A percentile compares a stretch with the other conserved stretches of the same genome.
These are phyloP conservation scores for Caracal caracal DNA, from an alignment of 2,113 vertebrate genomes.

Conservation along the genomic window DNA sequence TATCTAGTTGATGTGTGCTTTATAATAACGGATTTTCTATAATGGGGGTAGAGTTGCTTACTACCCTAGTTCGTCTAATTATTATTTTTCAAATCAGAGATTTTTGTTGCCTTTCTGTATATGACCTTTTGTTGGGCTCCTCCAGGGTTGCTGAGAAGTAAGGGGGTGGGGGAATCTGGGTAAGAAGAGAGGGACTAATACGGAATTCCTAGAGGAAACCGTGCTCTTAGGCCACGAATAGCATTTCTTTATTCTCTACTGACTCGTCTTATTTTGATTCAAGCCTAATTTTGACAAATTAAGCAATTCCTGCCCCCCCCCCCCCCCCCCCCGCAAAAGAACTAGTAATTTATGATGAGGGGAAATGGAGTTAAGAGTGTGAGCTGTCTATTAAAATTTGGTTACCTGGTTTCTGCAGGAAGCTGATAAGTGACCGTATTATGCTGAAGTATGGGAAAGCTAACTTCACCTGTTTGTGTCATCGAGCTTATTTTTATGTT, in stretches of 20 bases:
- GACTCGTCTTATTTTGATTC: background rate
- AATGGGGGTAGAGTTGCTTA: background rate
- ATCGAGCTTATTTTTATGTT: background rate
- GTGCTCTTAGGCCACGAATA: background rate
- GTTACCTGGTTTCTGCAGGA: background rate
- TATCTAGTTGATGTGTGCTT: background rate
- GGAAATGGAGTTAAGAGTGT: background rate
- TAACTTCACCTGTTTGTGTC: background rate
- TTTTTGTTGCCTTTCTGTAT: background rate
- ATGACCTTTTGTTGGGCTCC: background rate
- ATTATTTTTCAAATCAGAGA: background rate
- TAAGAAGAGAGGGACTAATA: background rate
- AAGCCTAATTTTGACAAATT: background rate
- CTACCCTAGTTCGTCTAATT: background rate
- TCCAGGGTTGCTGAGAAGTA: background rate
- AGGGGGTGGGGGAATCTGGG: background rate
- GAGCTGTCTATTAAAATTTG: background rate
- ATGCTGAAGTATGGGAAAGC: background rate
- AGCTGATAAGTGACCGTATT: background rate
- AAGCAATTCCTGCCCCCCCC: background rate
- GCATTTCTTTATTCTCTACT: conserved; percentile 3
- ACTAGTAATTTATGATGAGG: background rate
- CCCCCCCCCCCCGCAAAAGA: rapidly evolving
- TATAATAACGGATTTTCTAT: background rate
- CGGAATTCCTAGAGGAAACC: background rate